Percentiles rank a stretch among this genome's conserved stretches.
Evolutionary conservation across 2,113 vertebrate species (phyloP).

Genomic region (Apodemus speciosus): DNA sequence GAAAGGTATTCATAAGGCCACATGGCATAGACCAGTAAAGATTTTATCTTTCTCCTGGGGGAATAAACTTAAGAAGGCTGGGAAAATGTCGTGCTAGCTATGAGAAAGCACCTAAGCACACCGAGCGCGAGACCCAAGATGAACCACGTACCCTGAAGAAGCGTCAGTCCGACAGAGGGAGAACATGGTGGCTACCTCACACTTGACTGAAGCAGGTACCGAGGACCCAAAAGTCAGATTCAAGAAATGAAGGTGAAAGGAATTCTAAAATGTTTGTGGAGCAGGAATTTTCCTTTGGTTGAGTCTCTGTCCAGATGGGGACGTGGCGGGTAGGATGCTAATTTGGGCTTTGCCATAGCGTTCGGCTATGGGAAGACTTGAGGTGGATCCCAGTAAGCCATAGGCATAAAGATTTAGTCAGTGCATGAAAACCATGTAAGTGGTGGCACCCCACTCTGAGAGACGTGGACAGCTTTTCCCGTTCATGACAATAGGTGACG

Average conservation of each 20-base stretch:
- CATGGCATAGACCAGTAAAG: conserved; percentile 44
- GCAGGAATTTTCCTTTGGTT: not conserved
- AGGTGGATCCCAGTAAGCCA: not conserved
- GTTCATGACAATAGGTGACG: not conserved
- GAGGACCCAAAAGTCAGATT: not conserved
- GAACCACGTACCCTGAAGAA: not conserved
- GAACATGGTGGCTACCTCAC: not conserved
- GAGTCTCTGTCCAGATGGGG: not conserved
- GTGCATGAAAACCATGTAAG: not conserved
- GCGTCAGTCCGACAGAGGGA: not conserved
- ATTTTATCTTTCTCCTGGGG: conserved; percentile 37
- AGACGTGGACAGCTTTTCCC: not conserved
- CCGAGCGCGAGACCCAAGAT: not conserved
- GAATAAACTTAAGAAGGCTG: conserved; percentile 5
- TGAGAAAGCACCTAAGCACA: not conserved
- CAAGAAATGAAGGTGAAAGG: not conserved
- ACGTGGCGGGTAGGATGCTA: not conserved
- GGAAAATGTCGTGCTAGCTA: not conserved
- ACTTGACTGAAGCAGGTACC: not conserved
- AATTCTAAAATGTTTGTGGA: not conserved
- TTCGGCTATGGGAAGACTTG: not conserved
- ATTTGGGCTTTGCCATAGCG: not conserved
- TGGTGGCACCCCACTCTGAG: not conserved
- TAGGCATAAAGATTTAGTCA: not conserved
- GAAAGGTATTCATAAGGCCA: conserved; percentile 61